Evolutionary conservation across 1,140 invertebrate species (phyloP), one percentile per base, ranked within the genome.

Genomic region (Diachasmimorpha longicaudata): DNA sequence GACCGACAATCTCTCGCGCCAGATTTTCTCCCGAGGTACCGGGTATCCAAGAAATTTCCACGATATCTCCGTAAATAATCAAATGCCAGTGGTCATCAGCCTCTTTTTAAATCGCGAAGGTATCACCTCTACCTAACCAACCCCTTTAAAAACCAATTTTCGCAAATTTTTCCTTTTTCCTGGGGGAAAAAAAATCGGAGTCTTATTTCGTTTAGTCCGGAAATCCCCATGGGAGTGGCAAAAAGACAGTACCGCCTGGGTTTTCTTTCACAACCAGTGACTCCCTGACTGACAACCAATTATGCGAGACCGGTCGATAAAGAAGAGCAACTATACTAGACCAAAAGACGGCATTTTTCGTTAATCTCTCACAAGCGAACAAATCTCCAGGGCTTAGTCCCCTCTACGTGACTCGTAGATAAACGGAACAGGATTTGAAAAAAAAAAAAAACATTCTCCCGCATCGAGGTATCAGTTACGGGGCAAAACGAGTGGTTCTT

Each of bases 201-300:
- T 42, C 2, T 42, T 42, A 42, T 42, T 52, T 16, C 6, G 3
- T 16, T 52, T n/a, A 16, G 14, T 52, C 1, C 14, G 16, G 14
- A n/a, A 52, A 16, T 31, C n/a, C 16, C 48, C 48, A n/a, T 52
- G 48, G 48, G 16, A 19, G 23, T 63, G 14, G 58, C 48, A 25
- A 19, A 25, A 63, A 63, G 23, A 63, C 58, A 31, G 6, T 31
- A 2, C 31, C 58, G 58, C 14, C 16, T 19, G 48, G 48, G 1
- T 52, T 13, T 63, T 63, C 39, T 63, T 63, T 63, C 58, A 25
- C 21, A 25, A 31, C 11, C 58, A 63, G 79, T 78, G 79, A 79
- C 80, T 79, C 48, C 77, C 77, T 81, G 80, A 84, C 79, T 84
- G 83, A 84, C 83, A 84, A 83, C 58, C 82, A 84, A 84, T 84